phyloP scores from a whole-genome alignment of 2,888 invertebrate species.

The Andricus curvator region DNA sequence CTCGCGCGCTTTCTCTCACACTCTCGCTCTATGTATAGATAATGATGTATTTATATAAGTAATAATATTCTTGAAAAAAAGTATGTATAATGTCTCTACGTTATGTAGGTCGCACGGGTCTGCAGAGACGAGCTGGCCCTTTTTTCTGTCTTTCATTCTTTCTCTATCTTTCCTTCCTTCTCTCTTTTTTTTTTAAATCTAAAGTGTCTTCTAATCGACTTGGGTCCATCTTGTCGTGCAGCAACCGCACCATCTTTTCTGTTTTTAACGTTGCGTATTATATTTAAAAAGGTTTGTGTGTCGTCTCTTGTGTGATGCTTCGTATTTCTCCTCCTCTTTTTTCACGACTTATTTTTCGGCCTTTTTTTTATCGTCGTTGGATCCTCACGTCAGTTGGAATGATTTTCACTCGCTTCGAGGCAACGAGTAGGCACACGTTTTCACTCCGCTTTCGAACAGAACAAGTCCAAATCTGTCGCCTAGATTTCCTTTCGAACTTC shows the following conservation, averaged over 20 bases:
- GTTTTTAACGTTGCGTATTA: slow-evolving; percentile 61
- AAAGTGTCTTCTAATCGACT: slow-evolving; percentile 34
- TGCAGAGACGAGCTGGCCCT: slow-evolving; percentile 66
- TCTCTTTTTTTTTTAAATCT: slow-evolving; percentile 29
- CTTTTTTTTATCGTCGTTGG: background rate
- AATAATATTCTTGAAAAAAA: slow-evolving; percentile 72
- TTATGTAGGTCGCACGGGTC: slow-evolving; percentile 62
- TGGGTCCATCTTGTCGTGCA: slow-evolving; percentile 63
- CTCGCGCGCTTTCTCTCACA: slow-evolving; percentile 53
- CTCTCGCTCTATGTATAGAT: slow-evolving; percentile 61
- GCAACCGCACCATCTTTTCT: slow-evolving; percentile 55
- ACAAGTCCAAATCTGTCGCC: background rate
- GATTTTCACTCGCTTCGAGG: slow-evolving; percentile 56
- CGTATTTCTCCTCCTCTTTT: slow-evolving; percentile 29
- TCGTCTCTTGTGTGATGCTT: slow-evolving; percentile 59
- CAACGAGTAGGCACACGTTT: slow-evolving; percentile 40
- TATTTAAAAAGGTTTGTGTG: slow-evolving; percentile 49
- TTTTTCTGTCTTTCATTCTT: background rate
- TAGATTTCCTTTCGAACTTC: background rate
- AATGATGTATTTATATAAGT: slow-evolving; percentile 73
- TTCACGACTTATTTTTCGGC: slow-evolving; percentile 53
- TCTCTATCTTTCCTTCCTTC: no score
- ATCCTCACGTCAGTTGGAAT: slow-evolving; percentile 59
- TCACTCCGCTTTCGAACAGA: background rate
- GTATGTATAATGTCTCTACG: slow-evolving; percentile 71